A percentile compares a stretch with the other conserved stretches of the same genome.
Evolutionary conservation across 2,797 vertebrate genomes (phyloP).

Genomic region (Argya squamiceps): DNA sequence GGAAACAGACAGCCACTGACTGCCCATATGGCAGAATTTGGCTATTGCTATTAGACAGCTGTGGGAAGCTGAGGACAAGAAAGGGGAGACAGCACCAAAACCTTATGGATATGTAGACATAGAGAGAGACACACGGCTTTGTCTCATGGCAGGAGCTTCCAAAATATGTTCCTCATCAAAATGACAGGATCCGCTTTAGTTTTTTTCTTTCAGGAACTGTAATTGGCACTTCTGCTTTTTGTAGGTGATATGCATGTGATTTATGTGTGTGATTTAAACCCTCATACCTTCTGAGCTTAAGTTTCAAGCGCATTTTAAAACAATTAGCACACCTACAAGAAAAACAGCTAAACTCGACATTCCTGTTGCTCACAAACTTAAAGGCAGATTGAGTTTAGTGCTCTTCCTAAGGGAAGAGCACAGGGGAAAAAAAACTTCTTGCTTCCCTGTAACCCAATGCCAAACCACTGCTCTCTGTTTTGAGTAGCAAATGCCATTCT

Average conservation of each 20-base stretch:
- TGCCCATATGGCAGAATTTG: conserved; percentile 66
- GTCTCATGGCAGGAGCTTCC: conserved; percentile 3
- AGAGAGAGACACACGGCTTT: not conserved
- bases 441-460: conserved; percentile 38
- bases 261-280: not conserved
- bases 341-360: not conserved
- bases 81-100: conserved; percentile 20
- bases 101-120: not conserved
- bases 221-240: conserved; percentile 1
- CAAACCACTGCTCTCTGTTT: conserved; percentile 33
- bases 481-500: conserved; percentile 34
- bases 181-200: not conserved
- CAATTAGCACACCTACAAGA: not conserved
- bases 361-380: not conserved
- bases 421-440: not conserved
- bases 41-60: conserved; percentile 70
- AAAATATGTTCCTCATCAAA: conserved; percentile 25
- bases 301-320: conserved; percentile 33
- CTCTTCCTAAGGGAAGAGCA: conserved; percentile 14
- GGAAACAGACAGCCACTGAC: conserved; percentile 58
- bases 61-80: conserved; percentile 50
- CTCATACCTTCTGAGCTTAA: not conserved
- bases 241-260: not conserved
- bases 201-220: not conserved
- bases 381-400: not conserved